A percentile compares a stretch with the other conserved stretches of the same genome.
Evolutionary conservation across 37 sponge, comb jelly and placozoan genomes (phyloP).

Genomic region (Halichondria panicea): DNA sequence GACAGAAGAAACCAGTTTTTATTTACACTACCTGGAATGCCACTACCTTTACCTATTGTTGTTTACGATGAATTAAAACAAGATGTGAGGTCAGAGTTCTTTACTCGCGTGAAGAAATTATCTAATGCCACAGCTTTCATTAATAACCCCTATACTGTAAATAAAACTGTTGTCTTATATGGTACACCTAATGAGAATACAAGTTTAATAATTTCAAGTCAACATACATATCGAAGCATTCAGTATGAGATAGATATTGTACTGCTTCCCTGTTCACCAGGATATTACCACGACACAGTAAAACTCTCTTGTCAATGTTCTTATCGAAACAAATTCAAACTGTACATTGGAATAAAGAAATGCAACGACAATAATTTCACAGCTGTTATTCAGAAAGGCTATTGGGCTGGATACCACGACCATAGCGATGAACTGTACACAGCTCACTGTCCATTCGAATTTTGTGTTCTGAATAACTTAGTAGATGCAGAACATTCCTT

Average conservation of each 20-base stretch:
- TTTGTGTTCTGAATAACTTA: no score
- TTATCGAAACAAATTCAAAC: not conserved
- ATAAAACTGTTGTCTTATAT: not conserved
- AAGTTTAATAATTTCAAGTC: not conserved
- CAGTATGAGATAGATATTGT: not conserved
- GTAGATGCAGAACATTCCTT: not conserved
- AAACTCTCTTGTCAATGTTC: not conserved
- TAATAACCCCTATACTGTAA: not conserved
- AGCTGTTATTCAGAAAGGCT: not conserved
- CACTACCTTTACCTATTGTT: not conserved
- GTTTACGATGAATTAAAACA: constrained; percentile 1
- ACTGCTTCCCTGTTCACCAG: not conserved
- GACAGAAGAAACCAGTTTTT: not conserved
- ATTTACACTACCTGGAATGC: constrained; percentile 1
- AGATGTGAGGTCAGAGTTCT: not conserved
- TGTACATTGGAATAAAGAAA: not conserved
- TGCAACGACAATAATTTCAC: not conserved
- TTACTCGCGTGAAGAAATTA: no score
- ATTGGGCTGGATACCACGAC: constrained; percentile 11
- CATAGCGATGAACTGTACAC: not conserved
- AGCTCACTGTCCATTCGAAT: not conserved
- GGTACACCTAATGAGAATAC: not conserved
- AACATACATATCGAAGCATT: not conserved
- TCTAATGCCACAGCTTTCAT: not conserved
- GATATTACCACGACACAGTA: not conserved